Conservation (phyloP, 2,797 vertebrate species). For the Lagocephalus sceleratus region DNA sequence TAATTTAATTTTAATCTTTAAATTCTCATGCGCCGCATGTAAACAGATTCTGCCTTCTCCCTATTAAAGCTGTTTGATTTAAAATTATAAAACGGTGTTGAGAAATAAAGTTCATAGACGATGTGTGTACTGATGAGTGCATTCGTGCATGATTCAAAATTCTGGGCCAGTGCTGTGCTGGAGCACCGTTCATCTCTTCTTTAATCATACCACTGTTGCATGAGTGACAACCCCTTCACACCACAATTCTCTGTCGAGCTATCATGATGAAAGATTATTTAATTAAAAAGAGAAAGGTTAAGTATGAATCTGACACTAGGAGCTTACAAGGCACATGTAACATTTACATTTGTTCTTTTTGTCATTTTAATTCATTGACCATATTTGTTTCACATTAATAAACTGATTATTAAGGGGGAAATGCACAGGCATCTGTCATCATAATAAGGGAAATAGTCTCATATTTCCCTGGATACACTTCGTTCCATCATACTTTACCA, state of each 20-base stretch:
- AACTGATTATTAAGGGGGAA: conserved; percentile 37
- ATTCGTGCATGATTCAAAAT: conserved; percentile 12
- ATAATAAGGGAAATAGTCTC: conserved; percentile 33
- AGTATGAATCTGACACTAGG: conserved; percentile 17
- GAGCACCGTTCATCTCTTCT: conserved; percentile 24
- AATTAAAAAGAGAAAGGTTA: conserved; percentile 19
- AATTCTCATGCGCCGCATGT: conserved; percentile 3
- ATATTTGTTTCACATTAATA: conserved; percentile 20
- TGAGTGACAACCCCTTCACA: conserved; percentile 29
- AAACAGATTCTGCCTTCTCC: not conserved
- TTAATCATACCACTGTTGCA: conserved; percentile 27
- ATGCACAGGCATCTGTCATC: conserved; percentile 38
- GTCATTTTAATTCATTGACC: conserved; percentile 22
- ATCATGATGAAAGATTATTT: conserved; percentile 26
- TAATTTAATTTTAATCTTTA: conserved; percentile 29
- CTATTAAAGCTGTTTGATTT: not conserved
- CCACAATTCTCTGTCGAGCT: conserved; percentile 17
- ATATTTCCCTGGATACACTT: conserved; percentile 43
- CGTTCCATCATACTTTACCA: conserved; percentile 19
- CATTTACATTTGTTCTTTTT: conserved; percentile 23
- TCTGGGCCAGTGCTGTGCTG: conserved; percentile 4
- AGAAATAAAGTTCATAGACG: not conserved
- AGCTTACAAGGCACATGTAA: conserved; percentile 7
- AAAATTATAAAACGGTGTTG: not conserved
- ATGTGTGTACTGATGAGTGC: not conserved